A percentile compares a stretch with the other conserved stretches of the same genome.
Conservation (phyloP, 2,888 invertebrate genomes). For the Plagiodera versicolora region DNA sequence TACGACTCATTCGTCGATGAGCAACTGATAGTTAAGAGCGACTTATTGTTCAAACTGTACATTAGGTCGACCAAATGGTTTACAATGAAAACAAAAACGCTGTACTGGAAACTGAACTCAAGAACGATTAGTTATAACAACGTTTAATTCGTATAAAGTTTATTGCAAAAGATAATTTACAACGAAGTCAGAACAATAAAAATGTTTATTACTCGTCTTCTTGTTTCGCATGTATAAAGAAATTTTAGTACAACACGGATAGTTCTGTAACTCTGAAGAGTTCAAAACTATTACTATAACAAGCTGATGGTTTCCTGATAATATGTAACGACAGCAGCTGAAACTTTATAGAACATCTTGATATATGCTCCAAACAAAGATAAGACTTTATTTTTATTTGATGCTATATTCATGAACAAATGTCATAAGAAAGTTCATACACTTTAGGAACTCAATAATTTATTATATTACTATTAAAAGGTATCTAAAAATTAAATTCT, state of each 20-base stretch:
- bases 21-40: no score
- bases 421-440: slow-evolving; percentile 15
- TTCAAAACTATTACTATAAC: slow-evolving; percentile 28
- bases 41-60: no score
- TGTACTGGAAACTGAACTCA: neutral
- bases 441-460: slow-evolving; percentile 25
- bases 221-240: slow-evolving; percentile 26
- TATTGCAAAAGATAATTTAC: slow-evolving; percentile 44
- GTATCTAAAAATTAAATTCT: slow-evolving; percentile 19
- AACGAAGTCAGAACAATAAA: slow-evolving; percentile 36
- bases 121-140: neutral
- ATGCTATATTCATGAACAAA: slow-evolving; percentile 9
- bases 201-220: slow-evolving; percentile 26
- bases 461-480: slow-evolving; percentile 23
- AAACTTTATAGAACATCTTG: slow-evolving; percentile 20
- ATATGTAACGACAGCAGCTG: slow-evolving; percentile 26
- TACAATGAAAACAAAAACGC: neutral
- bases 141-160: slow-evolving; percentile 37
- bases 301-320: slow-evolving; percentile 24
- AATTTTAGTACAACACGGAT: slow-evolving; percentile 27
- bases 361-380: slow-evolving; percentile 21
- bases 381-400: slow-evolving; percentile 13
- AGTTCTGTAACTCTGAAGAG: slow-evolving; percentile 31
- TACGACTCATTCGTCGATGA: no score
- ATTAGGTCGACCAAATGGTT: no score